These are phyloP conservation scores for Plodia interpunctella DNA, from an alignment of 1,140 invertebrate genomes.

Conservation along the genomic window DNA sequence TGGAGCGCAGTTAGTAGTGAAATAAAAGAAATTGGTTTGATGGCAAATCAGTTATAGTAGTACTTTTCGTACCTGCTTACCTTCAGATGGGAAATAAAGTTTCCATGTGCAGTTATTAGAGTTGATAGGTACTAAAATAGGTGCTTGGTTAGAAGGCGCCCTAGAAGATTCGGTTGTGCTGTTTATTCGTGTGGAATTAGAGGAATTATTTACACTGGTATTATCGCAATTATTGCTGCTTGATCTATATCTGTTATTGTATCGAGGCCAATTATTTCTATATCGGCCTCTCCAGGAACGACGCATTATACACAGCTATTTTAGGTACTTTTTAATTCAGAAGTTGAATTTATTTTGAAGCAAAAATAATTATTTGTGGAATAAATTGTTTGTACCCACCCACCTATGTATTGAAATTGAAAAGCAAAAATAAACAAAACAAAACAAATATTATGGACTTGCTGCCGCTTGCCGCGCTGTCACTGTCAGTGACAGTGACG, in stretches of 20 bases:
- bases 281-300: constrained; percentile 61
- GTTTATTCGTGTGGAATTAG: constrained; percentile 23
- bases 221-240: constrained; percentile 28
- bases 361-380: no score
- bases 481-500: no score
- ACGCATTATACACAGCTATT: constrained; percentile 38
- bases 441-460: no score
- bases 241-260: constrained; percentile 23
- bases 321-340: background rate
- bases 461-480: no score
- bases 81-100: constrained; percentile 83
- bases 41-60: background rate
- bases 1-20: no score
- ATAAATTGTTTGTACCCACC: no score
- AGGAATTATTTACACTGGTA: constrained; percentile 45
- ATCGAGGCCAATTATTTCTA: constrained; percentile 48
- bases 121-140: constrained; percentile 44
- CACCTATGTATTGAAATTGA: no score
- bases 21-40: no score
- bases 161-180: constrained; percentile 41
- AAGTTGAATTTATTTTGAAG: background rate
- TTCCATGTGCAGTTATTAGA: constrained; percentile 80
- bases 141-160: constrained; percentile 57
- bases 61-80: constrained; percentile 43
- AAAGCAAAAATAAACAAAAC: no score